Conservation (phyloP, 2,888 invertebrate genomes). For the Cyclophora albipunctata region DNA sequence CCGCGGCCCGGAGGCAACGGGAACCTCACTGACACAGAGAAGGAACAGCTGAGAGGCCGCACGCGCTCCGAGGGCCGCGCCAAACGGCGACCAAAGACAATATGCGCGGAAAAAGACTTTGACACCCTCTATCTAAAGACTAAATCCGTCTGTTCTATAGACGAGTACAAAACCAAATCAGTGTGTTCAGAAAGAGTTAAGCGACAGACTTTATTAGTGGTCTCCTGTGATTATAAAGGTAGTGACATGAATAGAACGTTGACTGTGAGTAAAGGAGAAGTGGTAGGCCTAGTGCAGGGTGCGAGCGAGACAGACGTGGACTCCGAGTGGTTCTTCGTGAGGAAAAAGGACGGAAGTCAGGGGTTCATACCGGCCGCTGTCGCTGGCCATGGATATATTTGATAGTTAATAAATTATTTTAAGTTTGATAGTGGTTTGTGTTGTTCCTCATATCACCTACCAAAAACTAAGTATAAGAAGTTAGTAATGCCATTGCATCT, state of each 20-base stretch:
- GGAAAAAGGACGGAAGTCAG: slow-evolving; percentile 80
- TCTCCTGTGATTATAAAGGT: slow-evolving; percentile 78
- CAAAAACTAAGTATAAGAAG: no score
- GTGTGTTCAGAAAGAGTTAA: background rate
- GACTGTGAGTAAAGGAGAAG: slow-evolving; percentile 82
- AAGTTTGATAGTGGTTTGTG: background rate
- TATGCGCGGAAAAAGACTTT: slow-evolving; percentile 82
- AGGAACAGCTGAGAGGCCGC: slow-evolving; percentile 77
- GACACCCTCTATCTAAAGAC: slow-evolving; percentile 80
- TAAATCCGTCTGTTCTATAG: slow-evolving; percentile 57
- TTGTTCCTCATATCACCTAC: background rate
- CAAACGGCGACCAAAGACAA: slow-evolving; percentile 44
- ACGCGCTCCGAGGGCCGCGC: slow-evolving; percentile 80
- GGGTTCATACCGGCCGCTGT: slow-evolving; percentile 86
- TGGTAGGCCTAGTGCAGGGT: slow-evolving; percentile 80
- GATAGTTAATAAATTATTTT: slow-evolving; percentile 23
- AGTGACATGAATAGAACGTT: slow-evolving; percentile 76
- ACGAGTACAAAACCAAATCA: slow-evolving; percentile 23
- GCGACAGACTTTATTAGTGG: slow-evolving; percentile 81
- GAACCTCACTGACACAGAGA: slow-evolving; percentile 87
- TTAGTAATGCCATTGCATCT: no score
- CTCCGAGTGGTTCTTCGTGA: slow-evolving; percentile 86
- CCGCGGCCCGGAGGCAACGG: slow-evolving; percentile 88
- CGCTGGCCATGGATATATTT: slow-evolving; percentile 86
- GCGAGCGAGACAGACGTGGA: slow-evolving; percentile 66